phyloP scores from a whole-genome alignment of 2,797 vertebrate genomes.

The Schizopygopsis malacanthus region DNA sequence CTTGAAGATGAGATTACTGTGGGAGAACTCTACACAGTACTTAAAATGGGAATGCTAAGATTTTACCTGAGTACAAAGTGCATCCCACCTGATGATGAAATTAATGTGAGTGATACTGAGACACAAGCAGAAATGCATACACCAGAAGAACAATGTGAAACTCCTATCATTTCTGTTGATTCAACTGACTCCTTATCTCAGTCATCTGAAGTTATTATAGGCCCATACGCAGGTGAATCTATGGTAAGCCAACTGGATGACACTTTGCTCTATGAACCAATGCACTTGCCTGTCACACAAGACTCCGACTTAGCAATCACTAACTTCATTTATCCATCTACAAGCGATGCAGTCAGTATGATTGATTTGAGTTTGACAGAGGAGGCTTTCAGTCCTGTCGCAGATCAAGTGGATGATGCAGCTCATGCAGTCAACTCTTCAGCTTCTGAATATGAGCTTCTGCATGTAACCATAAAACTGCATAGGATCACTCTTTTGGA shows the following conservation, averaged over 20 bases:
- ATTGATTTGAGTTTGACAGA: too few species aligned
- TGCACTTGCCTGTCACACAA: slow-evolving; percentile 24
- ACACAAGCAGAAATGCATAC: background rate
- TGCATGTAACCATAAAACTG: too few species aligned
- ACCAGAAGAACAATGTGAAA: slow-evolving; percentile 20
- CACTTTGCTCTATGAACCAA: slow-evolving; percentile 38
- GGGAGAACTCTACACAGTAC: slow-evolving; percentile 34
- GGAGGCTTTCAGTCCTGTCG: too few species aligned
- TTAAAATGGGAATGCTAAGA: slow-evolving; percentile 50
- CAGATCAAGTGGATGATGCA: too few species aligned
- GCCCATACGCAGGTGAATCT: slow-evolving; percentile 33
- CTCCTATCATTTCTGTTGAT: slow-evolving; percentile 19
- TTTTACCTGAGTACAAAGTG: slow-evolving; percentile 40
- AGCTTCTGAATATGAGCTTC: too few species aligned
- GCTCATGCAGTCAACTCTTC: too few species aligned
- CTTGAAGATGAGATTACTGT: slow-evolving; percentile 25
- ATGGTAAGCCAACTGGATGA: slow-evolving; percentile 33
- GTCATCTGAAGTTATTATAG: slow-evolving; percentile 36
- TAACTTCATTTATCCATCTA: background rate
- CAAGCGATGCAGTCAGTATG: background rate
- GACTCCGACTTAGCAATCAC: background rate
- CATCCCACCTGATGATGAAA: background rate
- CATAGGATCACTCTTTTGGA: too few species aligned
- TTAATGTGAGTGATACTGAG: background rate
- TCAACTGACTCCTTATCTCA: slow-evolving; percentile 5